Base-by-base conservation (phyloP, 2,888 invertebrate species). In the Maniola hyperantus region DNA sequence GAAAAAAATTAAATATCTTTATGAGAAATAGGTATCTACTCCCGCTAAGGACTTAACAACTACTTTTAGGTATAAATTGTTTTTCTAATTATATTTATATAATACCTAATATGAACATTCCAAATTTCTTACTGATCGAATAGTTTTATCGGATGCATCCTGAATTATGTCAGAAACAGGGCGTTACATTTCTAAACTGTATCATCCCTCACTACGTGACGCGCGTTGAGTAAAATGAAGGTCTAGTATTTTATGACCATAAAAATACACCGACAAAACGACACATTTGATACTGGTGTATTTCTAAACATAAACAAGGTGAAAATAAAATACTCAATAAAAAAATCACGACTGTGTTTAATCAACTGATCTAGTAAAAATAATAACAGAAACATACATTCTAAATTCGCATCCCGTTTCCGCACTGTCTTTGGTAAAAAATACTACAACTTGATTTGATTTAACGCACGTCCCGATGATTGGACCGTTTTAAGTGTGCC, bases 91-190 rank as follows among this genome's bases (percentile, higher is more conserved):
- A 71, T 70, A 66, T 72, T 71, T 68, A 26, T 58, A 64, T 72
- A 26, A 64, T 72, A 26, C 26, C 26, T 26, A 66, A 65, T 46
- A 55, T 80, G 76, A 79, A 85, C 86, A 86, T 86, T 86, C 86
- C 86, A 85, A 85, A 77, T 83, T 81, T 79, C 76, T 79, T 76
- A 81, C 74, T 74, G 71, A 72, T 73, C 71, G 73, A 71, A 70
- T 61, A 64, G 64, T 72, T 65, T 48, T 65, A 69, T 67, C 44
- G 55, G 58, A 51, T 57, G 62, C 18, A 53, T 58, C 63, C 26
- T 65, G 66, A 51, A 66, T 64, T 51, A 39, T 68, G 66, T 48
- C 74, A 73, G 68, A 71, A 61, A 64, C 65, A n/a, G n/a, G n/a
- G n/a, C n/a, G n/a, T n/a, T n/a, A 64, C 66, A 68, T 57, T 59